Evolutionary conservation across 2,113 vertebrate species (phyloP).

Genomic region (Sitta europaea): DNA sequence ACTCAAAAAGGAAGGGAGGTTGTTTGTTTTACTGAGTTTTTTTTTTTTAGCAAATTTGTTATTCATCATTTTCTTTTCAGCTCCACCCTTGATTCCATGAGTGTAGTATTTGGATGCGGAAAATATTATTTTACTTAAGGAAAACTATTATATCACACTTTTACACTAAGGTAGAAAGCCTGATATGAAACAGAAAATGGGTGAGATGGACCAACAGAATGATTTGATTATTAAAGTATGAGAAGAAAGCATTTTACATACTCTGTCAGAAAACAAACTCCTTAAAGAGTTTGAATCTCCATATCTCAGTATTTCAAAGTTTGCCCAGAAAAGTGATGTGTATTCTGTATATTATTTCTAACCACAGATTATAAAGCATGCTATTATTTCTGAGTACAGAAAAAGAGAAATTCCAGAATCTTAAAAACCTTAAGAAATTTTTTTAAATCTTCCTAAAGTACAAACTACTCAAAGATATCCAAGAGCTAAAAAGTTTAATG

Average conservation of each 20-base stretch:
- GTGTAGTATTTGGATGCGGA: background rate
- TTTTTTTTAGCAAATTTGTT: background rate
- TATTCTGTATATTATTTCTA: background rate
- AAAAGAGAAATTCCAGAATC: background rate
- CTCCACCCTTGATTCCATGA: background rate
- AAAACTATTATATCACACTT: background rate
- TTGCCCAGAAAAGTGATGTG: background rate
- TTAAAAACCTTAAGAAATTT: background rate
- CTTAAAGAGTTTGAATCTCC: background rate
- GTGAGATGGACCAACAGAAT: background rate
- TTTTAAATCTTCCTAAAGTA: background rate
- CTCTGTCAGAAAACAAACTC: background rate
- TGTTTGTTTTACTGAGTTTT: background rate
- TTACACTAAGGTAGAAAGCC: background rate
- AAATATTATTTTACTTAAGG: background rate
- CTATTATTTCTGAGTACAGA: background rate
- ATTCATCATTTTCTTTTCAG: background rate
- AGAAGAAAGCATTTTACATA: background rate
- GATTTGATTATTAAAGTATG: background rate
- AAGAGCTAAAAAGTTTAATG: background rate
- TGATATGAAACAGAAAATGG: background rate
- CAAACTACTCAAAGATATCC: background rate
- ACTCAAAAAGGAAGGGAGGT: rapidly evolving
- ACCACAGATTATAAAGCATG: background rate
- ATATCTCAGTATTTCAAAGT: background rate